Evolutionary conservation across 2,888 invertebrate species (phyloP).

Genomic region (Harpagoxenus sublaevis): DNA sequence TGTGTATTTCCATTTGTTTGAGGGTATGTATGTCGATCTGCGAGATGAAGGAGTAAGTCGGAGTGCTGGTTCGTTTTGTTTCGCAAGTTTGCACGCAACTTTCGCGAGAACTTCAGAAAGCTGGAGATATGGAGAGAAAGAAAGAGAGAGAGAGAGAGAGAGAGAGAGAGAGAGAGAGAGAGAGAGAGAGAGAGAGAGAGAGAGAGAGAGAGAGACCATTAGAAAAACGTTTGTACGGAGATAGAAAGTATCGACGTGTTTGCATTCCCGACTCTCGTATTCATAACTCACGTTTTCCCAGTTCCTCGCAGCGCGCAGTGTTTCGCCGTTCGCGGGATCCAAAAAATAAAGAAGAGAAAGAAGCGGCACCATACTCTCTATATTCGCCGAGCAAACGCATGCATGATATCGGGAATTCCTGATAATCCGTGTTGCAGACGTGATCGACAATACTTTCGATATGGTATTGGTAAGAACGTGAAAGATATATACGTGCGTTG

Average conservation of each 20-base stretch:
- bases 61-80: background rate
- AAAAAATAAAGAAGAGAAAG: conserved; percentile 7
- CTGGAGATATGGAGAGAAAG: background rate
- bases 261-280: conserved; percentile 59
- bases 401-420: conserved; percentile 46
- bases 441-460: conserved; percentile 50
- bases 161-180: background rate
- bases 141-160: background rate
- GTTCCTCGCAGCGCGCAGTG: conserved; percentile 26
- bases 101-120: conserved; percentile 1
- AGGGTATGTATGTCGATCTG: background rate
- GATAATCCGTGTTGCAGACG: conserved; percentile 51
- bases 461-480: conserved; percentile 31
- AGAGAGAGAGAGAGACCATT: conserved; percentile 16
- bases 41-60: conserved; percentile 7
- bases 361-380: conserved; percentile 35
- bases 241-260: conserved; percentile 61
- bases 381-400: conserved; percentile 44
- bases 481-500: conserved; percentile 26
- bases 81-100: conserved; percentile 28
- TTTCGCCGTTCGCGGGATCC: conserved; percentile 28
- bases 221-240: conserved; percentile 51
- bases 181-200: background rate
- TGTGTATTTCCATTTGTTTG: background rate
- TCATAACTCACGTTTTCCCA: conserved; percentile 60